Base-by-base conservation (phyloP, 2,113 vertebrate species). In the Caranx melampygus region DNA sequence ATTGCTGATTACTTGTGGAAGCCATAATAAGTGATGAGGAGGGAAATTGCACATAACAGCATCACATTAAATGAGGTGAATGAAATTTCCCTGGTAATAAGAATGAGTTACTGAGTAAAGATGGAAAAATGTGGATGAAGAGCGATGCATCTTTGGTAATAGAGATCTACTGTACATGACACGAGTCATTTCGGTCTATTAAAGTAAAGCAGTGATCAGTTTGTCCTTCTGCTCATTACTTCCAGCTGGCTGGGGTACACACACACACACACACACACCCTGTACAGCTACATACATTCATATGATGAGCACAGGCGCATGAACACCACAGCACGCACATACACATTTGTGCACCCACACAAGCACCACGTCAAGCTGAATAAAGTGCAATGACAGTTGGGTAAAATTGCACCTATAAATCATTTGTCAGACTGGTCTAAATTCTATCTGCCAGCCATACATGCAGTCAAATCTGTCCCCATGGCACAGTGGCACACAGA, bases 371-470 rank as follows among this genome's bases (percentile, higher is more conserved):
- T 91, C 89, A 81, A 62, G 57, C 78, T 77, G 83, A 90, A 93
- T 92, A 93, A 93, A 92, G 90, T 54, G 67, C 84, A 81, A 74
- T 93, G 91, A 94, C 91, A 93, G 89, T 86, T 80, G 77, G 91
- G 75, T 89, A 92, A 94, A 93, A 94, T 94, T 94, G 90, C 90
- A 79, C 79, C 92, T 90, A 94, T 94, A 94, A 94, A 94, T 94
- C 94, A 94, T 93, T 84, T 94, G 90, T 92, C 92, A 93, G 87
- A 78, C 83, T 21, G 64, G 82, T 91, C 89, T 91, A 93, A 92
- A 92, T 93, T 93, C 87, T 92, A 90, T 93, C 93, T 91, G 88
- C 85, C 89, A 92, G 73, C 88, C 86, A 58, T 86, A 92, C 79
- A 88, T 87, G 81, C 86, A 82, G 78, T 89, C 86, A 90, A 66